Evolutionary conservation across 2,888 invertebrate species (phyloP), one percentile per base, ranked within the genome.

Genomic region (Augiades crinisus): DNA sequence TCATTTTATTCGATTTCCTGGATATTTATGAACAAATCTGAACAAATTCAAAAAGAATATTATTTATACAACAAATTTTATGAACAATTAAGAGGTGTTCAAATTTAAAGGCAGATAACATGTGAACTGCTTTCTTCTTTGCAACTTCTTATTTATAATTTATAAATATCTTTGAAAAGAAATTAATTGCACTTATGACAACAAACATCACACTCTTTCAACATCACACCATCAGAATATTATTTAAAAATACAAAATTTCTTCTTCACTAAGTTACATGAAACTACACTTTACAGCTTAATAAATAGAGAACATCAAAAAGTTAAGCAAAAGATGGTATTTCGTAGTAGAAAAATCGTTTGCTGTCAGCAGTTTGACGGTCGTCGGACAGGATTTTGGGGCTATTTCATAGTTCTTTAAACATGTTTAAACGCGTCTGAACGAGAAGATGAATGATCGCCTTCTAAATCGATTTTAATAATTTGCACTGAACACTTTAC

Each of bases 311-410:
- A 12, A 5, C 33, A 2, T 1, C 2, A 3, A 31, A 12, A 54
- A 19, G n/a, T n/a, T n/a, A n/a, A n/a, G n/a, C n/a, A 21, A 19
- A 55, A 43, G 10, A 30, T 59, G 56, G 58, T 51, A 37, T 43
- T 52, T 33, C 37, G 40, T 36, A 50, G 47, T 60, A 67, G 69
- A 72, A 72, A 71, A 71, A 72, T 72, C 49, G 62, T 62, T 54
- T 51, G 57, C 55, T 62, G 69, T 72, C 74, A 66, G 41, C 61
- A 27, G 47, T 57, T 45, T 71, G 72, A 72, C 70, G 68, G 59
- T 49, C 49, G 45, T 56, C 58, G 59, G 62, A 68, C 67, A 68
- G 56, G 57, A 60, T 63, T 64, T 64, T 60, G 47, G 52, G 59
- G 56, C 55, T 59, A 62, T 61, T 64, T 61, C 64, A 61, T 61